Percentiles rank a stretch among this genome's conserved stretches.
Conservation (phyloP, 2,797 vertebrate species). For the Pitangus sulphuratus region DNA sequence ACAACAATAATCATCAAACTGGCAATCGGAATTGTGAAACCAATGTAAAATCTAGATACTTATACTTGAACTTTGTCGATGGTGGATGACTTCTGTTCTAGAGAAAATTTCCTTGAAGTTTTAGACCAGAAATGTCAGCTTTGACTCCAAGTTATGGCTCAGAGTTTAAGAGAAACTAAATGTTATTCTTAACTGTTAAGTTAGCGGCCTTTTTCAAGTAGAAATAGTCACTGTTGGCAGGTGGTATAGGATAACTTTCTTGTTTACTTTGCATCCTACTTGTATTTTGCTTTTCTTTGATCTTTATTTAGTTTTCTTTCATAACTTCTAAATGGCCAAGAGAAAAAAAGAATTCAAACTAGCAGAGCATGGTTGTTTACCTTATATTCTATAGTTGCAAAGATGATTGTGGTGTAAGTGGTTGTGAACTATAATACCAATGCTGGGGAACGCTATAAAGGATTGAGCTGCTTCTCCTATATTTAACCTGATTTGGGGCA, state of each 20-base stretch:
- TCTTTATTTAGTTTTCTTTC: background rate
- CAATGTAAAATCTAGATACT: background rate
- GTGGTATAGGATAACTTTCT: background rate
- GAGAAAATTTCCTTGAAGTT: background rate
- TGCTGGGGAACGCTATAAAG: background rate
- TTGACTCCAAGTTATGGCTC: background rate
- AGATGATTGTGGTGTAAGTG: background rate
- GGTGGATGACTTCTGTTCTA: background rate
- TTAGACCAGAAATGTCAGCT: background rate
- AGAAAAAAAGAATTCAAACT: background rate
- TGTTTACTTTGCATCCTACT: background rate
- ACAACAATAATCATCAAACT: background rate
- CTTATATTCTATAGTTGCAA: background rate
- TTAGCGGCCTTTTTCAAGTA: background rate
- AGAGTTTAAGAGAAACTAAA: background rate
- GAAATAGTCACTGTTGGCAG: background rate
- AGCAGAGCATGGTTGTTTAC: background rate
- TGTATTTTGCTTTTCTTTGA: background rate
- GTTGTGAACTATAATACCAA: accelerated
- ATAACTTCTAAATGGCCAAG: background rate
- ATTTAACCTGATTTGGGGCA: background rate
- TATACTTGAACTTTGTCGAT: background rate
- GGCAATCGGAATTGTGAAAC: background rate
- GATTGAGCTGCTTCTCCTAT: background rate
- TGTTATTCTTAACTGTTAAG: background rate